Base-by-base conservation (phyloP, 2,797 vertebrate genomes). In the Parauchenoglanis ngamensis region DNA sequence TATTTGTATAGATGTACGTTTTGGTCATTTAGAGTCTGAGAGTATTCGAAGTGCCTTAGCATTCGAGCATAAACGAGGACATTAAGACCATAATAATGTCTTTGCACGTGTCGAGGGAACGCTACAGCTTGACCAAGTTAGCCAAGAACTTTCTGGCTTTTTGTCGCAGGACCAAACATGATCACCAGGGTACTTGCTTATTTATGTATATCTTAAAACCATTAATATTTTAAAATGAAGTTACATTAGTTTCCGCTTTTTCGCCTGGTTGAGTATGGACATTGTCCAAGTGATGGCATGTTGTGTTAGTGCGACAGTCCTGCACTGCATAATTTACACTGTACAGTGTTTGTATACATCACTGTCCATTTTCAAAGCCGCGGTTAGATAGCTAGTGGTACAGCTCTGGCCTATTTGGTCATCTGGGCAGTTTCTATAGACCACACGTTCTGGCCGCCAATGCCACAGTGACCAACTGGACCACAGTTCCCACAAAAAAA, bases 291-390 rank as follows among this genome's bases (percentile, higher is more conserved):
- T 56, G 17, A 78, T 35, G 49, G 76, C 7, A 78, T 56, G 52
- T 35, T 40, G 56, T 25, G 78, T 61, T 80, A 61, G 25, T 82
- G 13, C 25, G 19, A 28, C n/a, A 44, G 31, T 80, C 78, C 44
- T 63, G 57, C 57, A n/a, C 78, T 61, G 35, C 57, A 80, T 79
- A 59, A 79, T 40, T 78, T 56, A 31, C 11, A 78, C 28, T 56
- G 21, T 79, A 21, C 2, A 25, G 31, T 25, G 23, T n/a, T 63
- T 81, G 46, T 21, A 80, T 40, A 81, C 79, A 63, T 28, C 15
- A 49, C 80, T 28, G 54, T 35, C 46, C 25, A 7, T 40, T 79
- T 35, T 79, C 54, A 79, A 59, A 40, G 19, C 31, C 56, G 17
- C 35, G n/a, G 31, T 61, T 59, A 40, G 11, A 7, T 21, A 78